phyloP scores from a whole-genome alignment of 2,888 invertebrate species.

The Yponomeuta evonymella region DNA sequence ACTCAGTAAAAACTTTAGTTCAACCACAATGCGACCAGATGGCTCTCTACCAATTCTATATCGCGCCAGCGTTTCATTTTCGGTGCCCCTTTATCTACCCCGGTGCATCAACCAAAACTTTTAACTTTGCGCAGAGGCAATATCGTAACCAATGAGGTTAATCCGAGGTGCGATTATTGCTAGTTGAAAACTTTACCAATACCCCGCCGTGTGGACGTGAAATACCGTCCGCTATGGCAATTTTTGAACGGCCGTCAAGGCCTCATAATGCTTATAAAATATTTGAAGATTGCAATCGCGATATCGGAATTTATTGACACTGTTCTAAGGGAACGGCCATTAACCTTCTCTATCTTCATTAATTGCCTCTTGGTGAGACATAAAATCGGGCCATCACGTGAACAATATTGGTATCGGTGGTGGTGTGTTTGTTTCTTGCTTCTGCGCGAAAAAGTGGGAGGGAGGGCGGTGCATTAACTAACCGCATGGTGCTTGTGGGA shows the following conservation, averaged over 20 bases:
- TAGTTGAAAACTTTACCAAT: slow-evolving; percentile 91
- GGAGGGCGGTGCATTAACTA: no score
- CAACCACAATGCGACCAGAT: slow-evolving; percentile 26
- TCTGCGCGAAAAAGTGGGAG: no score
- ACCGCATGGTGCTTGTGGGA: no score
- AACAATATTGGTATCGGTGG: no score
- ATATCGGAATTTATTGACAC: no score
- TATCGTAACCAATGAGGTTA: slow-evolving; percentile 91
- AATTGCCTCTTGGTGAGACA: no score
- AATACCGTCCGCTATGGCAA: slow-evolving; percentile 69
- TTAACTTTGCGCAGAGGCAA: slow-evolving; percentile 92
- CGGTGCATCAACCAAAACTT: not conserved
- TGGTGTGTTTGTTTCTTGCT: no score
- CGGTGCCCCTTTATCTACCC: slow-evolving; percentile 6
- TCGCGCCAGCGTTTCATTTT: slow-evolving; percentile 38
- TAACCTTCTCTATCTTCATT: no score
- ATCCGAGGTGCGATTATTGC: slow-evolving; percentile 93
- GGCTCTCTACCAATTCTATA: slow-evolving; percentile 32
- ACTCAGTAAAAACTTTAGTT: not conserved
- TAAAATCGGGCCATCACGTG: no score
- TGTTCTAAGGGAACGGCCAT: no score
- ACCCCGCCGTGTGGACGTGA: slow-evolving; percentile 71
- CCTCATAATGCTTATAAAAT: slow-evolving; percentile 28
- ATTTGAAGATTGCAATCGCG: no score
- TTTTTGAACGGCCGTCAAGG: slow-evolving; percentile 60